Conservation (phyloP, 1,140 invertebrate genomes). For the Zaprionus gabonicus region DNA sequence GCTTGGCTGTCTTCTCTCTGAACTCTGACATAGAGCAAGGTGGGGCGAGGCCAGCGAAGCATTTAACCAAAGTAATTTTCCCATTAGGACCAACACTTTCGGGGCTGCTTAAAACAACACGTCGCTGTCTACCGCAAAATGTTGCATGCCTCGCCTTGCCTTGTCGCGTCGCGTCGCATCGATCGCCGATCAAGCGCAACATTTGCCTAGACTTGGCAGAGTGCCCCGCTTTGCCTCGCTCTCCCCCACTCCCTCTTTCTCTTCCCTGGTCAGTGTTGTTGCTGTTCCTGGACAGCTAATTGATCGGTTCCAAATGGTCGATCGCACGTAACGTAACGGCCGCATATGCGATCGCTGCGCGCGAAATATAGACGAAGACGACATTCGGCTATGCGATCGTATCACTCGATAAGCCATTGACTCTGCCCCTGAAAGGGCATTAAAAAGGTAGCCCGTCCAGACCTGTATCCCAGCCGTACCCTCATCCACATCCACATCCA, state of each 20-base stretch:
- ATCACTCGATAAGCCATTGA: conserved; percentile 74
- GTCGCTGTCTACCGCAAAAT: conserved; percentile 41
- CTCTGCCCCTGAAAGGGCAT: conserved; percentile 55
- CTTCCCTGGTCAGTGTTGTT: conserved; percentile 6
- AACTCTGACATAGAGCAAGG: conserved; percentile 21
- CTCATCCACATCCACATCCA: neutral
- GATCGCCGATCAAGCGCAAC: conserved; percentile 56
- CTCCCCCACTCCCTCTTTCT: neutral
- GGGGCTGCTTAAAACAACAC: conserved; percentile 44
- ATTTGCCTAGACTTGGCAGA: conserved; percentile 37
- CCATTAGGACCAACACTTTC: conserved; percentile 71
- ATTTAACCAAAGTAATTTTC: conserved; percentile 76
- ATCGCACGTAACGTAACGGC: conserved; percentile 75
- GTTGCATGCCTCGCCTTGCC: conserved; percentile 12
- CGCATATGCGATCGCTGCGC: conserved; percentile 53
- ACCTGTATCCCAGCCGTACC: neutral
- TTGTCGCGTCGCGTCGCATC: neutral
- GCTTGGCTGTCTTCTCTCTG: conserved; percentile 9
- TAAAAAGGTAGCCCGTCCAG: conserved; percentile 38
- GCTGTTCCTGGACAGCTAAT: conserved; percentile 52
- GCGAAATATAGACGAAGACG: conserved; percentile 70
- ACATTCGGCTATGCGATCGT: conserved; percentile 78
- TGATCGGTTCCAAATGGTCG: conserved; percentile 80
- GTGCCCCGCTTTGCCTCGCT: neutral
- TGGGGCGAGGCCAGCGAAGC: conserved; percentile 46